phyloP scores from a whole-genome alignment of 2,113 vertebrate genomes.

The Kryptolebias marmoratus region DNA sequence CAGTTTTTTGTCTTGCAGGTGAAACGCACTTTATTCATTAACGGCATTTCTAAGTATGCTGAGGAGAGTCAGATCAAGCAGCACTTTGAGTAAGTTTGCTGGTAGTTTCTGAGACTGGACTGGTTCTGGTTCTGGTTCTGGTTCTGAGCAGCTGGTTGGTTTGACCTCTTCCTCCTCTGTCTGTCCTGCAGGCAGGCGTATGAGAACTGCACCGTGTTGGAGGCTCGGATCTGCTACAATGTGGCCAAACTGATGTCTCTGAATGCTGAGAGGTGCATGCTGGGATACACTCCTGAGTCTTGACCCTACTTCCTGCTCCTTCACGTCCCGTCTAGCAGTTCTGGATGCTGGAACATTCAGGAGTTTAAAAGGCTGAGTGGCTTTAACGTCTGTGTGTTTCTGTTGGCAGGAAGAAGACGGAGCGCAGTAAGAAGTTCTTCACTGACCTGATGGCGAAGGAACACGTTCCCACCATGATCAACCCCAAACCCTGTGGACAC shows the following conservation, averaged over 20 bases:
- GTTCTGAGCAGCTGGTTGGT: too few relatives aligned
- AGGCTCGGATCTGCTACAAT: conserved; percentile 95
- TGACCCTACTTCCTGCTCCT: neutral
- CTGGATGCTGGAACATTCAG: neutral
- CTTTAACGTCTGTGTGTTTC: neutral
- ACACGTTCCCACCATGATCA: conserved; percentile 92
- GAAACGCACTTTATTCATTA: conserved; percentile 96
- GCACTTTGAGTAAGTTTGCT: conserved; percentile 92
- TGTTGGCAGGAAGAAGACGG: conserved; percentile 90
- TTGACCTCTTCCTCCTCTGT: neutral
- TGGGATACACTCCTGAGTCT: conserved; percentile 10
- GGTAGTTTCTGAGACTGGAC: too few relatives aligned
- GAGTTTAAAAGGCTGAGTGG: neutral
- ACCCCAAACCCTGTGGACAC: conserved; percentile 97
- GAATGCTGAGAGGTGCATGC: conserved; percentile 77
- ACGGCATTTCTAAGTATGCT: conserved; percentile 95
- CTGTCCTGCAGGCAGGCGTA: conserved; percentile 88
- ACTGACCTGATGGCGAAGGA: conserved; percentile 92
- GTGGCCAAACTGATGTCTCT: conserved; percentile 95
- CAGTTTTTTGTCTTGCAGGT: conserved; percentile 79
- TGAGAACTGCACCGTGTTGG: conserved; percentile 91
- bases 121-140: too few relatives aligned
- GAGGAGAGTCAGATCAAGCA: conserved; percentile 95
- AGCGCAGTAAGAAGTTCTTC: conserved; percentile 94
- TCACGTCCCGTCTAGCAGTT: neutral